Conservation (phyloP, 2,888 invertebrate genomes). For the Apodemia hepburni region DNA sequence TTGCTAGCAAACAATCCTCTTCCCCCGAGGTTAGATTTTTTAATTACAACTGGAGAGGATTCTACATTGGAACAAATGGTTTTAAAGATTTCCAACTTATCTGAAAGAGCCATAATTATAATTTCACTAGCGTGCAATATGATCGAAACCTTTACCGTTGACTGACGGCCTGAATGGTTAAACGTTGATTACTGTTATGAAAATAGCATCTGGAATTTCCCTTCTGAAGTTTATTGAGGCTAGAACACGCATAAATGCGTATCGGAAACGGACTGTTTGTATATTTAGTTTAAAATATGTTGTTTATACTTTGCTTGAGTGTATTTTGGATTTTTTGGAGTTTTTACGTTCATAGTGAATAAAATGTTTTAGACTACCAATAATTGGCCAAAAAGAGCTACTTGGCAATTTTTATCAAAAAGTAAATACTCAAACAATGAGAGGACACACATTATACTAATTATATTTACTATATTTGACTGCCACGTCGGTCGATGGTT, state of each 20-base stretch:
- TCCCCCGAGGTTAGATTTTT: conserved; percentile 81
- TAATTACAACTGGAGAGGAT: conserved; percentile 74
- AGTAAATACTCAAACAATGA: too few relatives aligned
- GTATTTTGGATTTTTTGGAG: neutral
- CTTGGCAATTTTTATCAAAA: too few relatives aligned
- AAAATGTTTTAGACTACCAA: too few relatives aligned
- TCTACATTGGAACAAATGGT: conserved; percentile 19
- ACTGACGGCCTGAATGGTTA: conserved; percentile 34
- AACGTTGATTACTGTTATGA: conserved; percentile 56
- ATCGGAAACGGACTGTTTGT: neutral
- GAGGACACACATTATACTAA: too few relatives aligned
- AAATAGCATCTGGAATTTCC: conserved; percentile 65
- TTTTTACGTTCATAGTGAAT: too few relatives aligned
- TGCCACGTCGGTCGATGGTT: too few relatives aligned
- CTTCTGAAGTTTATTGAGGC: conserved; percentile 49
- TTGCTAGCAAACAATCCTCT: conserved; percentile 85
- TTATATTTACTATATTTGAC: too few relatives aligned
- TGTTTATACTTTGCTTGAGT: neutral
- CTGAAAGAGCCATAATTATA: neutral
- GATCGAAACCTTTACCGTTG: conserved; percentile 29
- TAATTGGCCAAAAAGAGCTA: too few relatives aligned
- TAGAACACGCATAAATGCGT: conserved; percentile 48
- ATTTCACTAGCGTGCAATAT: conserved; percentile 21
- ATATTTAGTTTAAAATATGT: neutral
- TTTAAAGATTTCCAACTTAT: conserved; percentile 18